Base-by-base conservation (phyloP, 2,888 invertebrate genomes). In the Adelognathus sp. region DNA sequence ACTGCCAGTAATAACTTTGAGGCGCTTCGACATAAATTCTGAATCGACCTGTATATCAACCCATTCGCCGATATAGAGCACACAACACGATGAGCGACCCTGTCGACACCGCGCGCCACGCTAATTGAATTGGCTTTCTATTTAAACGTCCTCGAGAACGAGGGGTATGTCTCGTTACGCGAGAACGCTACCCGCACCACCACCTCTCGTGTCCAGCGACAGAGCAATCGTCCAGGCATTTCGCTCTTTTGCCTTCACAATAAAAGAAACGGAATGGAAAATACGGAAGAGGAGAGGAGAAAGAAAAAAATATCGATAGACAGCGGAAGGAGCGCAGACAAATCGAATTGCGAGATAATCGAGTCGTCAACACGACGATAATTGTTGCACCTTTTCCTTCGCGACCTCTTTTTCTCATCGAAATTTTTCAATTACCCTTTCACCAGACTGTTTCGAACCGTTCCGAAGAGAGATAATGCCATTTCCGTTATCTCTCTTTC, bases 71-170 rank as follows among this genome's bases (percentile, higher is more conserved):
- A 70, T 70, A 58, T 64, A 70, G 21, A 50, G 27, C 50, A n/a
- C 33, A n/a, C 29, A 9, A n/a, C n/a, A 14, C 33, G 21, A 46
- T 41, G 31, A 33, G 64, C 29, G 64, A 54, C 36, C 14, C 50
- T 18, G 44, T 27, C 66, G 80, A 77, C 75, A 64, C 61, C 18
- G 58, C 64, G 21, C 50, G 24, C 11, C 29, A 66, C 73, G 60
- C 79, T 82, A 82, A 82, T 82, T 81, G 75, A 81, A 82, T 82
- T 82, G 52, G 75, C 64, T 75, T 72, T 72, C 70, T 70, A 76
- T 79, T 79, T 76, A 79, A 79, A 71, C 70, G 76, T 58, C 36
- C 41, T 18, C 31, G 52, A 66, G 36, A 54, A 41, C 66, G 63
- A 46, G 24, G 24, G 69, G 52, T 50, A 31, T 64, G 69, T 56